Evolutionary conservation across 2,113 vertebrate genomes (phyloP), one percentile per base, ranked within the genome.

Genomic region (Channa argus): DNA sequence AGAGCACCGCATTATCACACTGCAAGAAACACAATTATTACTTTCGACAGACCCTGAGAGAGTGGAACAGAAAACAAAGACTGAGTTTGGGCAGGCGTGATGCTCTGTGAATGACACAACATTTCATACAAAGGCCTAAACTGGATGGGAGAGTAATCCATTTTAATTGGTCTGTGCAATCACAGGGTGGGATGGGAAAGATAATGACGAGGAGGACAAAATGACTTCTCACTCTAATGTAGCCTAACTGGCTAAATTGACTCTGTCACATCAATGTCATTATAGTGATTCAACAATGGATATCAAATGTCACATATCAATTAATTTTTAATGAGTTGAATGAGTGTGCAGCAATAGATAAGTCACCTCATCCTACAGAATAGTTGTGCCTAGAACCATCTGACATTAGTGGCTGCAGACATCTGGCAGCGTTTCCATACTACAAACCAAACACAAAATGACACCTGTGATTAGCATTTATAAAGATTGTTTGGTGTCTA

Each of bases 81-180:
- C 8, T 77, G 76, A 84, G 53, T 44, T 45, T 2, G 5, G 67
- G 75, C 75, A 58, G 80, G 61, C 44, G 14, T 63, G 74, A 79
- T 79, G 76, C 72, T 79, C 73, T 46, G 80, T 58, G 82, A 86
- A 86, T 67, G 79, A 86, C 77, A 87, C 83, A 86, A 88, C 86
- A 85, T 77, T 80, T 70, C 58, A 65, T 76, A 82, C 72, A 69
- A 49, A 66, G 45, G 67, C 68, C 37, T 61, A 60, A 69, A 74
- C 79, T 75, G 80, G 82, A 84, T 79, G 85, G 74, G 81, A 85
- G 87, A 82, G 77, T 90, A 82, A 81, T 88, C 76, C 24, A 5
- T 82, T 91, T 90, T 92, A 91, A 90, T 91, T 89, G 86, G 80
- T 72, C 74, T 51, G 61, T 59, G 83, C 84, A 89, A 90, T 86